Evolutionary conservation across 2,888 invertebrate genomes (phyloP), one percentile per base, ranked within the genome.

Genomic region (Labia minor): DNA sequence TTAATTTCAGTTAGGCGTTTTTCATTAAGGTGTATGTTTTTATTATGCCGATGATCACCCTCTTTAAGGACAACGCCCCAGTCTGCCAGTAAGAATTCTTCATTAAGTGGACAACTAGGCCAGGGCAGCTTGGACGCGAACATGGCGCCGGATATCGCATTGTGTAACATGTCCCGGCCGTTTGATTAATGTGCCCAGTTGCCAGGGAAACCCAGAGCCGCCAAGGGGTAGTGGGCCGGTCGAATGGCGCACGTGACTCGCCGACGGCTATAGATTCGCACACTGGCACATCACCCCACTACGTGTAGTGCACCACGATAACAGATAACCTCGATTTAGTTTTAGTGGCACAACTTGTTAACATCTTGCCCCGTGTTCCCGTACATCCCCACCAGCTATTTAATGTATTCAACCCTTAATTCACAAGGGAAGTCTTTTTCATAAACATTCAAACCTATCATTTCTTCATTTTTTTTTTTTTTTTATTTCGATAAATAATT

Each of bases 151-250:
- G 49, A 49, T 49, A 49, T 49, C 49, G 49, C 49, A 49, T 49
- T 49, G 49, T 49, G 49, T 49, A 49, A 49, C 49, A 49, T 49
- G 49, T 49, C 49, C 49, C 49, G n/a, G 49, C 49, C 49, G 49
- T 49, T 49, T 49, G 49, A 49, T 49, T 49, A 49, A 49, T 49
- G 49, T 49, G 49, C 49, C 49, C 49, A 49, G 49, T 49, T 49
- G 49, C 49, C 14, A 49, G 49, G 49, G 49, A 8, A 49, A 49
- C 49, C 49, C 49, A 4, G 6, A 14, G 14, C 8, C 49, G 4
- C 8, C 49, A 4, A n/a, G 49, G 49, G 49, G 49, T 16, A 14
- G 14, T 14, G 33, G 33, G 11, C 6, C 6, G 33, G 33, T 8
- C 6, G 33, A 6, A 33, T n/a, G 49, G 49, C n/a, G 49, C 49